Conservation (phyloP, 2,797 vertebrate genomes). For the Lepilemur ruficaudatus region DNA sequence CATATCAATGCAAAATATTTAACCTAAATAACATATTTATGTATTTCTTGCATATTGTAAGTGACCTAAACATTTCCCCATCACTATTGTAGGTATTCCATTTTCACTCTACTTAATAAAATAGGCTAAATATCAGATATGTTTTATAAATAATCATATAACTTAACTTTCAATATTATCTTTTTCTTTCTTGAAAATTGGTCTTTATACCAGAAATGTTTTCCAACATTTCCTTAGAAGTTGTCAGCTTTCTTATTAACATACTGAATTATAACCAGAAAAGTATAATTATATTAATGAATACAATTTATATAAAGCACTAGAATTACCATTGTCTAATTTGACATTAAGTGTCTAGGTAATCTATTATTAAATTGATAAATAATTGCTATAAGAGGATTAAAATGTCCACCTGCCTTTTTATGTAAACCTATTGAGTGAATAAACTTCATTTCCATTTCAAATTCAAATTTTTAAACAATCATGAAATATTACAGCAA, state of each 20-base stretch:
- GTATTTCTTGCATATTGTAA: background rate
- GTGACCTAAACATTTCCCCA: background rate
- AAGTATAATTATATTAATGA: conserved; percentile 45
- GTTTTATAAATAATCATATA: background rate
- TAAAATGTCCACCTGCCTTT: too few species aligned
- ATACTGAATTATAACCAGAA: background rate
- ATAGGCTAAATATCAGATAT: background rate
- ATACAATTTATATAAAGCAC: conserved; percentile 38
- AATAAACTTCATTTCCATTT: conserved; percentile 60
- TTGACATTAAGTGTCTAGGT: conserved; percentile 35
- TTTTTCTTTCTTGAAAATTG: too few species aligned
- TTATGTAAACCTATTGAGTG: background rate
- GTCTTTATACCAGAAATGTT: background rate
- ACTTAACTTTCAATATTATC: background rate
- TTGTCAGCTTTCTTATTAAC: conserved; percentile 46
- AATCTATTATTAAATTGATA: conserved; percentile 45
- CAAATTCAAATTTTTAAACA: conserved; percentile 49
- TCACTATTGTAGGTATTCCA: background rate
- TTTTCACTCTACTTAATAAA: background rate
- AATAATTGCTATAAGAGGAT: conserved; percentile 33
- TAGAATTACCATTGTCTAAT: background rate
- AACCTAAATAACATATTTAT: background rate
- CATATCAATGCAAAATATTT: background rate
- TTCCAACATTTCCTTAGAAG: background rate
- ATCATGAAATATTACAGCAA: background rate